Percentiles rank a stretch among this genome's conserved stretches.
Evolutionary conservation across 1,140 invertebrate genomes (phyloP).

Genomic region (Harpegnathos saltator): DNA sequence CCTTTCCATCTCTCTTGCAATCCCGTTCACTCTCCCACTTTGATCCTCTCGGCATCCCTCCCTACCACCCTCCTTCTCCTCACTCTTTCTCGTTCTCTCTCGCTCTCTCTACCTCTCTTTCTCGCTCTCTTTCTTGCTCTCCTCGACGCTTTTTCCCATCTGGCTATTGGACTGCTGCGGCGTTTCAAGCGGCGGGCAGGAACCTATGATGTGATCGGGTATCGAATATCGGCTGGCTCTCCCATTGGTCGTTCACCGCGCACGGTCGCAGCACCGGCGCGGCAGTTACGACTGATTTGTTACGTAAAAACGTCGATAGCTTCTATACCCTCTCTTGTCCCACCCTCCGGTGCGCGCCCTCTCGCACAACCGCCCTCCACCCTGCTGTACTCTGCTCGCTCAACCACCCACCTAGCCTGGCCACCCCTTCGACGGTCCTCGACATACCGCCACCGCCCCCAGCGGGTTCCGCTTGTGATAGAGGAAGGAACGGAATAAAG

Average conservation of each 20-base stretch:
- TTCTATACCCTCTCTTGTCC: conserved; percentile 81
- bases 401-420: conserved; percentile 69
- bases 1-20: conserved; percentile 64
- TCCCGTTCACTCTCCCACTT: conserved; percentile 67
- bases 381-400: conserved; percentile 51
- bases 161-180: conserved; percentile 84
- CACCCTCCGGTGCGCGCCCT: conserved; percentile 69
- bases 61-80: conserved; percentile 68
- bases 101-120: conserved; percentile 75
- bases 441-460: conserved; percentile 77
- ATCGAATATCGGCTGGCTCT: conserved; percentile 85
- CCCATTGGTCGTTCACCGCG: conserved; percentile 84
- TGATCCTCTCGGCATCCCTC: conserved; percentile 75
- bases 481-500: conserved; percentile 73
- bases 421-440: conserved; percentile 75
- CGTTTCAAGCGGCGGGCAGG: conserved; percentile 79
- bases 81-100: conserved; percentile 60
- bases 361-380: conserved; percentile 58
- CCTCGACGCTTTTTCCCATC: conserved; percentile 83
- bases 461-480: conserved; percentile 70
- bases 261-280: conserved; percentile 82
- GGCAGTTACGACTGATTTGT: conserved; percentile 86
- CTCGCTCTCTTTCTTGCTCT: too few species aligned
- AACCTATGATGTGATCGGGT: conserved; percentile 86
- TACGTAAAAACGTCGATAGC: conserved; percentile 87